Evolutionary conservation across 2,888 invertebrate species (phyloP).

Genomic region (Perdita meconis): DNA sequence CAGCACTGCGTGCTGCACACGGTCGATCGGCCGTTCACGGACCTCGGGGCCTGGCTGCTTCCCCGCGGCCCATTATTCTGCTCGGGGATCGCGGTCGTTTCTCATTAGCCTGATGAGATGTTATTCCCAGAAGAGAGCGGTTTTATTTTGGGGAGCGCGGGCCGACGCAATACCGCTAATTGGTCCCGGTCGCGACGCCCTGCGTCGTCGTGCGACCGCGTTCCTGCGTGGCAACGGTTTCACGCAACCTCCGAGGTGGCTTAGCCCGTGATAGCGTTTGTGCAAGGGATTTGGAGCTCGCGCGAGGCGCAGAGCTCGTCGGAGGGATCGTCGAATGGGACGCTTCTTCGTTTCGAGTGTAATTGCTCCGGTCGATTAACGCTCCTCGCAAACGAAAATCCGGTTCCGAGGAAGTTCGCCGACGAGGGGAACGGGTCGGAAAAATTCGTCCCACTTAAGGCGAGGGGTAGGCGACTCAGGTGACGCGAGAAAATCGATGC

Average conservation of each 20-base stretch:
- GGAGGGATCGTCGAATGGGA: no score
- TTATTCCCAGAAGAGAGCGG: constrained; percentile 19
- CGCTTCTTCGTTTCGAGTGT: no score
- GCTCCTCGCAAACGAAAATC: no score
- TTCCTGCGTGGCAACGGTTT: no score
- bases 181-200: neutral
- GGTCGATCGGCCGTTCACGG: constrained; percentile 52
- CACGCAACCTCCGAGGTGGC: no score
- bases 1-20: constrained; percentile 33
- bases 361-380: no score
- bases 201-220: no score
- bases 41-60: constrained; percentile 48
- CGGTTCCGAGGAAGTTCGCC: neutral
- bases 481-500: neutral
- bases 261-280: no score
- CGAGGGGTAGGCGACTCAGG: neutral
- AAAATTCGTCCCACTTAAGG: neutral
- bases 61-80: constrained; percentile 43
- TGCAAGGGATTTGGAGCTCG: no score
- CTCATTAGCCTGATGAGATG: constrained; percentile 45
- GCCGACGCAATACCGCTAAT: neutral
- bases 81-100: constrained; percentile 38
- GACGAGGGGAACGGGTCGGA: no score
- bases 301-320: no score
- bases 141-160: neutral